Evolutionary conservation across 2,113 vertebrate species (phyloP).

Genomic region (Pungitius pungitius): DNA sequence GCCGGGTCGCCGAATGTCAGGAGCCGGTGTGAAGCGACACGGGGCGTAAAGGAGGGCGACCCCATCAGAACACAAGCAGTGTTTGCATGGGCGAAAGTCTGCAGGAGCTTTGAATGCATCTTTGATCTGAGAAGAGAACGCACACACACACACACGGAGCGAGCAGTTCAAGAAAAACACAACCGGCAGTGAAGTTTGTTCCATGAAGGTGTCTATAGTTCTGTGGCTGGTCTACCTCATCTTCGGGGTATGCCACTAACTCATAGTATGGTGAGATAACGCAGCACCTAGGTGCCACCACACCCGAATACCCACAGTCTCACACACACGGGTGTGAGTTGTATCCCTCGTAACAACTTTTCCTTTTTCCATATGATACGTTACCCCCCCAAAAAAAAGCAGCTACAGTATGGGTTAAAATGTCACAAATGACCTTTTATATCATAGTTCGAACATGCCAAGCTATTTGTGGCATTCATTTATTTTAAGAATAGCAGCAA

Average conservation of each 20-base stretch:
- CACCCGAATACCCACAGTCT: slow-evolving; percentile 30
- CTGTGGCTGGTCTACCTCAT: slow-evolving; percentile 46
- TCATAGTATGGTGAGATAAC: slow-evolving; percentile 63
- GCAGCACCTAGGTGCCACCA: slow-evolving; percentile 66
- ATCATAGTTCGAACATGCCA: too few relatives aligned
- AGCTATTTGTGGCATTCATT: slow-evolving; percentile 37
- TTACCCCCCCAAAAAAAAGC: too few relatives aligned
- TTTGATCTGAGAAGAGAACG: slow-evolving; percentile 17
- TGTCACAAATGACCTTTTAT: slow-evolving; percentile 13
- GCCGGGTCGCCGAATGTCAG: slow-evolving; percentile 72
- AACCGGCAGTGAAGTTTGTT: background rate
- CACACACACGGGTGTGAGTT: background rate
- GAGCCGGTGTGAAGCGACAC: slow-evolving; percentile 68
- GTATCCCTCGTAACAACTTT: background rate
- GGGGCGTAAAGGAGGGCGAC: slow-evolving; percentile 34
- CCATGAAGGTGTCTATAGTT: slow-evolving; percentile 14
- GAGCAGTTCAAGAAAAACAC: background rate
- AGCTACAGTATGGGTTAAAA: background rate
- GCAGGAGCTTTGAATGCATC: background rate
- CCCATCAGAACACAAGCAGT: slow-evolving; percentile 17
- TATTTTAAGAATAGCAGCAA: slow-evolving; percentile 30
- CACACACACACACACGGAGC: background rate
- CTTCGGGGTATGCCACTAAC: slow-evolving; percentile 54
- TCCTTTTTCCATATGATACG: too few relatives aligned
- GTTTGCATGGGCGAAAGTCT: slow-evolving; percentile 12